A percentile compares a stretch with the other conserved stretches of the same genome.
Evolutionary conservation across 2,888 invertebrate species (phyloP).

Genomic region (Diarsia mendica): DNA sequence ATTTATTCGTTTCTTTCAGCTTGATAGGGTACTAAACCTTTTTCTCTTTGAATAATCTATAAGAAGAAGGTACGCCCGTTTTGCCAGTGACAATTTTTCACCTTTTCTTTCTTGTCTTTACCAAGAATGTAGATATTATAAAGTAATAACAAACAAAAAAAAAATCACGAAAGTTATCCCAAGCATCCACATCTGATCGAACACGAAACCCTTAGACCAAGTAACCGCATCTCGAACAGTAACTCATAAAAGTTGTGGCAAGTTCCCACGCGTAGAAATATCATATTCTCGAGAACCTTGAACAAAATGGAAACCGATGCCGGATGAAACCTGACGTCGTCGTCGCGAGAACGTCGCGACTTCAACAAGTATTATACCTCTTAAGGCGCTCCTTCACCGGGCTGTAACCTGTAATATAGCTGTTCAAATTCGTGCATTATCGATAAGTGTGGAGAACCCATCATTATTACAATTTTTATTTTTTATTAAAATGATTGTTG

Average conservation of each 20-base stretch:
- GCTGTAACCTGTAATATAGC: not conserved
- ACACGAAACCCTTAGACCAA: constrained; percentile 18
- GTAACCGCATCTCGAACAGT: constrained; percentile 18
- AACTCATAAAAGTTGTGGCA: constrained; percentile 28
- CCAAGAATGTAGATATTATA: not conserved
- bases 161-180: constrained; percentile 13
- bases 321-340: constrained; percentile 43
- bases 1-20: not conserved
- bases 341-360: constrained; percentile 4
- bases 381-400: not conserved
- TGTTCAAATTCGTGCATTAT: not conserved
- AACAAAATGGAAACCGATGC: constrained; percentile 40
- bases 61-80: not conserved
- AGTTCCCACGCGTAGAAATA: constrained; percentile 36
- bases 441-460: not conserved
- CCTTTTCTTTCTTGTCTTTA: not conserved
- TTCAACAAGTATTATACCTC: constrained; percentile 46
- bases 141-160: constrained; percentile 6
- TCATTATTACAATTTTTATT: too few relatives aligned
- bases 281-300: constrained; percentile 42
- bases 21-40: too few relatives aligned
- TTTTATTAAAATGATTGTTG: too few relatives aligned
- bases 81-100: not conserved
- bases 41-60: not conserved
- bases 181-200: not conserved